These are phyloP conservation scores for Euspilapteryx auroguttella DNA, from an alignment of 2,888 invertebrate genomes.

Conservation along the genomic window DNA sequence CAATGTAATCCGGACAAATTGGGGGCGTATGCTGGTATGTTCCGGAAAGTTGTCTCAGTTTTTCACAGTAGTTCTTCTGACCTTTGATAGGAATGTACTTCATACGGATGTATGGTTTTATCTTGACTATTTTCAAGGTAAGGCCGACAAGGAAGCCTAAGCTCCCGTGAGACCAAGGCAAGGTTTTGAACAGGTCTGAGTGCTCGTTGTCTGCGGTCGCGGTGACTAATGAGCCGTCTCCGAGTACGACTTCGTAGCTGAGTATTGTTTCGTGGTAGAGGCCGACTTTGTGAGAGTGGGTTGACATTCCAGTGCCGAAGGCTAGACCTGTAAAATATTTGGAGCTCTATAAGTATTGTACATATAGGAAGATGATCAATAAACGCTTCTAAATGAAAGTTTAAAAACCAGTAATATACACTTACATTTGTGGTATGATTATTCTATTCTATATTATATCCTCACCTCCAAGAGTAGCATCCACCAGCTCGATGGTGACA, in stretches of 20 bases:
- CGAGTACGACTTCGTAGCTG: constrained; percentile 67
- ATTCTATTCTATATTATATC: too few relatives aligned
- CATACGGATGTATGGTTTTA: constrained; percentile 67
- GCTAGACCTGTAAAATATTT: constrained; percentile 55
- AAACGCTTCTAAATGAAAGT: too few relatives aligned
- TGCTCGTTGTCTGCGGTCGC: constrained; percentile 61
- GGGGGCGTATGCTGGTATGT: constrained; percentile 42
- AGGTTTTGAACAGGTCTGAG: constrained; percentile 57
- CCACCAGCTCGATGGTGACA: constrained; percentile 68
- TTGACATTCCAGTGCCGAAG: constrained; percentile 74
- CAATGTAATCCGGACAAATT: constrained; percentile 62
- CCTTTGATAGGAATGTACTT: constrained; percentile 65
- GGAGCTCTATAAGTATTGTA: too few relatives aligned
- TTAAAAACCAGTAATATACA: too few relatives aligned
- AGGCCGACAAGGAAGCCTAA: constrained; percentile 67
- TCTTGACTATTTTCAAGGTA: constrained; percentile 63
- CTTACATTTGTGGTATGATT: too few relatives aligned
- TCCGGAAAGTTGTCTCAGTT: constrained; percentile 63
- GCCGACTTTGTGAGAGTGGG: constrained; percentile 71
- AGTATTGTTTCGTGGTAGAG: constrained; percentile 68
- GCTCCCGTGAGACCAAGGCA: constrained; percentile 71
- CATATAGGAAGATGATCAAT: too few relatives aligned
- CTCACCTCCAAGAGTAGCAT: constrained; percentile 67
- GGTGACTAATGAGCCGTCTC: constrained; percentile 62
- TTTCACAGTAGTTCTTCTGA: constrained; percentile 65